Evolutionary conservation across 30 jellyfish, hydroid and myxozoan species (phyloP), one percentile per base, ranked within the genome.

Genomic region (Hydra vulgaris): DNA sequence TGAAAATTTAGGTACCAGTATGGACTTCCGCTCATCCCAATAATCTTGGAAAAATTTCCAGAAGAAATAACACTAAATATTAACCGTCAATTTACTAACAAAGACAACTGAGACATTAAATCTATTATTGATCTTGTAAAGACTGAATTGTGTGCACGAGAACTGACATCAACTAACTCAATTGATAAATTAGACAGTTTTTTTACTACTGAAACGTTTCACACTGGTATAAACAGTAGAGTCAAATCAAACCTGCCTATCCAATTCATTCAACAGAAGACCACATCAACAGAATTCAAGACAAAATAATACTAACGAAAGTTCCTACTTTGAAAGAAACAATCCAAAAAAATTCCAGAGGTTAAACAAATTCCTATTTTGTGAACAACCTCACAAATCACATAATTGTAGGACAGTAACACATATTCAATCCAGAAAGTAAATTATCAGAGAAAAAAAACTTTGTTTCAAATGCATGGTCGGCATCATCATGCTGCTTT

Each of bases 71-170:
- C 72, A 0, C 27, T 88, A 23, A 83, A 66, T 76, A 88, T 87
- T 17, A 80, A 85, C 19, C 70, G 96, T 21, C 80, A 83, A 53
- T 72, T 87, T n/a, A 82, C n/a, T 0, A 81, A 83, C 40, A 19
- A 8, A 27, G 92, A 84, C 69, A 53, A 72, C 7, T 89, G 96
- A 92, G 74, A 80, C 25, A 70, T 84, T 26, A 78, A 76, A 24
- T 88, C 74, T 21, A 78, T 89, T 18, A 12, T 40, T 40, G 61
- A 40, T 40, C 61, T 40, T 40, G 8, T 40, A 40, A 40, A 40
- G 61, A 40, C 61, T 40, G 96, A 88, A 83, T 74, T 88, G 40
- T 74, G 77, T 74, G 94, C 89, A 17, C 66, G 85, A 12, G 96
- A 88, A 53, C 18, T 56, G 15, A 15, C 76, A 69, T 69, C 15